Evolutionary conservation across 2,113 vertebrate genomes (phyloP), one percentile per base, ranked within the genome.

Genomic region (Carassius gibelio): DNA sequence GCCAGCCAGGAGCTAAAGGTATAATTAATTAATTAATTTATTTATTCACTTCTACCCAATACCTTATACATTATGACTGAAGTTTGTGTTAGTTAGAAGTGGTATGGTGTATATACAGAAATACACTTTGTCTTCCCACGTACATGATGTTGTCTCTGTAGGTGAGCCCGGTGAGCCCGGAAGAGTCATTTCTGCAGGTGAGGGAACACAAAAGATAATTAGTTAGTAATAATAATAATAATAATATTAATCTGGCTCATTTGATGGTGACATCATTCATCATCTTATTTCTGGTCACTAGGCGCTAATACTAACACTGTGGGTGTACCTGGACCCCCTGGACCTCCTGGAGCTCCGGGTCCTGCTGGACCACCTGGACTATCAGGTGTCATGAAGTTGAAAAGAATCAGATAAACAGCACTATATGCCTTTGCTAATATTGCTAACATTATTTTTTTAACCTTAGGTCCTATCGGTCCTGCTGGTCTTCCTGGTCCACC

Each of bases 151-250:
- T 11, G 34, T 19, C 71, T 90, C 79, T 90, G 88, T 8, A 99
- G 98, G 98, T 93, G 96, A 97, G 87, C 89, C 96, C 2, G 98
- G 98, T 82, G 50, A 93, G 80, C 95, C 96, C 52, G 97, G 97
- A 84, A 95, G 87, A 93, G 89, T 98, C 34, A 4, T 96, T 72
- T 90, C 89, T 86, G 84, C 96, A 91, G 93, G 97, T 99, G 92
- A 50, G 88, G 85, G 19, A 48, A 42, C 9, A 42, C 36, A 52
- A 10, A 23, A 84, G 36, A 26, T 9, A 30, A 26, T 26, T 50
- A 36, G 8, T 57, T 36, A n/a, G 15, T 30, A 30, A 17, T 17
- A 57, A 57, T 19, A 57, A 57, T 21, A 57, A 57, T 30, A 30
- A 55, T 17, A 57, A 57, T 19, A 57, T 21, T n/a, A 59, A 77